Conservation (phyloP, 2,888 invertebrate genomes). For the Pomacea canaliculata region DNA sequence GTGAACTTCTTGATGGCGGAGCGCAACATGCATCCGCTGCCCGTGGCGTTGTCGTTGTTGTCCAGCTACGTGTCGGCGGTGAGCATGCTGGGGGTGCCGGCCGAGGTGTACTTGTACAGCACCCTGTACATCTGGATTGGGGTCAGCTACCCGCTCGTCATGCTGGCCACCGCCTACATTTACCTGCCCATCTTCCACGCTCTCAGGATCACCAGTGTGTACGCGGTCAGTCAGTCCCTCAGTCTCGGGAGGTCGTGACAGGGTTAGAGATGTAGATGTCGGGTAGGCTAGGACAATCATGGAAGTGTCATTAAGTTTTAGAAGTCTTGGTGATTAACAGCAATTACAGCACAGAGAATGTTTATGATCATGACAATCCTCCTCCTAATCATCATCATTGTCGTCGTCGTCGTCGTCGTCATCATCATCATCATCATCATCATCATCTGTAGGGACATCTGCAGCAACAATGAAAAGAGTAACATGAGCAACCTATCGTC, state of each 20-base stretch:
- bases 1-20: slow-evolving; percentile 62
- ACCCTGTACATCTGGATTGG: slow-evolving; percentile 61
- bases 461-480: no score
- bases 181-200: slow-evolving; percentile 56
- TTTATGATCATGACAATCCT: no score
- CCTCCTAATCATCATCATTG: no score
- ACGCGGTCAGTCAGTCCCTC: slow-evolving; percentile 46
- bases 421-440: no score
- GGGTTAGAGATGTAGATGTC: neutral
- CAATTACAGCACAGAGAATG: no score
- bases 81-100: slow-evolving; percentile 63
- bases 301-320: no score
- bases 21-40: slow-evolving; percentile 60
- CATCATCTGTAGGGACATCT: no score
- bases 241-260: neutral
- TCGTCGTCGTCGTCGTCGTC: no score
- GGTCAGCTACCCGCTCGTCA: slow-evolving; percentile 58
- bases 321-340: no score
- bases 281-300: neutral
- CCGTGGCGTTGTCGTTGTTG: slow-evolving; percentile 64
- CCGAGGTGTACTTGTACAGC: slow-evolving; percentile 63
- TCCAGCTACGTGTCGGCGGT: slow-evolving; percentile 69
- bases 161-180: slow-evolving; percentile 55
- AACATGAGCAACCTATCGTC: no score
- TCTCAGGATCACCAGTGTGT: slow-evolving; percentile 51